These are phyloP conservation scores for Montipora foliosa DNA, from an alignment of 64 coral and sea anemone species.

Conservation along the genomic window DNA sequence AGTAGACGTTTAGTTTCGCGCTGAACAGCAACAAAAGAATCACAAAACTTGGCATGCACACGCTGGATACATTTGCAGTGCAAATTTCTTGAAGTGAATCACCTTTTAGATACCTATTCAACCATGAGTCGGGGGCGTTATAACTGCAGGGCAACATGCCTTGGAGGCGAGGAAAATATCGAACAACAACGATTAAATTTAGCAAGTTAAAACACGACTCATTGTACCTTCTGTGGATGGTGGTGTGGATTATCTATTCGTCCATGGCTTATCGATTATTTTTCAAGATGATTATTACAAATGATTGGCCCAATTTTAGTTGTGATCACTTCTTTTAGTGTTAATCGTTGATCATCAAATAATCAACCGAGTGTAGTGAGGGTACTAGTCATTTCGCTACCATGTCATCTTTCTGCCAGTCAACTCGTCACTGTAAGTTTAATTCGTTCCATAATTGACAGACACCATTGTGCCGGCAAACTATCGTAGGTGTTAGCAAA, in stretches of 20 bases:
- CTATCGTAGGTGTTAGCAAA: too few relatives aligned
- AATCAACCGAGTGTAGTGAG: background rate
- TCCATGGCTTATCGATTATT: background rate
- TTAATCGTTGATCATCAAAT: background rate
- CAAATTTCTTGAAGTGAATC: background rate
- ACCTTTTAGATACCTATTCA: background rate
- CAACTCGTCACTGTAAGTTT: too few relatives aligned
- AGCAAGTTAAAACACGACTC: background rate
- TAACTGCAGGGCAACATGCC: background rate
- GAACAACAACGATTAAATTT: background rate
- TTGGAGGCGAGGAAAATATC: background rate
- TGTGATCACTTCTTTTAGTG: background rate
- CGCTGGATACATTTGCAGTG: background rate
- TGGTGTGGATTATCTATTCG: background rate
- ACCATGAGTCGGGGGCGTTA: background rate
- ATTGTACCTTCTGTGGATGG: background rate
- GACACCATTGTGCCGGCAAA: too few relatives aligned
- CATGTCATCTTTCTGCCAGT: too few relatives aligned
- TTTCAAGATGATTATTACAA: background rate
- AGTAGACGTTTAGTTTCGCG: background rate
- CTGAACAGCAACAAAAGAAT: background rate
- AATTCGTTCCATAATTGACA: too few relatives aligned
- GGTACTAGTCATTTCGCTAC: too few relatives aligned
- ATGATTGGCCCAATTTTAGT: conserved; percentile 2
- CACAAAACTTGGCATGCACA: background rate